Percentiles rank a stretch among this genome's conserved stretches.
Conservation (phyloP, 2,797 vertebrate species). For the Falco biarmicus region DNA sequence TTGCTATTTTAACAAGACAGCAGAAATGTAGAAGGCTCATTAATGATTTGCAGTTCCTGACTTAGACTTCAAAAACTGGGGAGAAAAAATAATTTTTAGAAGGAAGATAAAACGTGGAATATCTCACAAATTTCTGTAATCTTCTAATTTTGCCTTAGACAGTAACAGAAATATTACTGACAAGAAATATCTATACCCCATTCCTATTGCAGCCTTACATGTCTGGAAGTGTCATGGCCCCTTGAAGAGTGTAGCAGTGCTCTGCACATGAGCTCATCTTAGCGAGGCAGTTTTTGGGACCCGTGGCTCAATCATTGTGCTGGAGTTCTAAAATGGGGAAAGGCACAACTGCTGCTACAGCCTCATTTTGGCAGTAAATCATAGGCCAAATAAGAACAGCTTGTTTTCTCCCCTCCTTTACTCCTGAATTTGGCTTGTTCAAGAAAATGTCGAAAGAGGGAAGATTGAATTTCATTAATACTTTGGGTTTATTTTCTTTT, state of each 20-base stretch:
- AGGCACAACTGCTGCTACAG: background rate
- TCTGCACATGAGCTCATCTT: background rate
- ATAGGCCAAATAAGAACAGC: background rate
- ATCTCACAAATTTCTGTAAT: background rate
- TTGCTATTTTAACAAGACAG: slow-evolving; percentile 34
- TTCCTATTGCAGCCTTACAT: background rate
- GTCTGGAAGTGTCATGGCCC: background rate
- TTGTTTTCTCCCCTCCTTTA: background rate
- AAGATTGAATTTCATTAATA: background rate
- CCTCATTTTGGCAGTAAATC: background rate
- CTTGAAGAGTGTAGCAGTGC: background rate
- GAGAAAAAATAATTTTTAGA: background rate
- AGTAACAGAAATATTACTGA: background rate
- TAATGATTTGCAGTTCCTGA: slow-evolving; percentile 21
- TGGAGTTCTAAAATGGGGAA: background rate
- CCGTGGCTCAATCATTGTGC: background rate
- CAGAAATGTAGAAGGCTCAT: background rate
- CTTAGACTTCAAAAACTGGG: background rate
- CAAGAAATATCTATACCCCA: background rate
- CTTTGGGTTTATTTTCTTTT: background rate
- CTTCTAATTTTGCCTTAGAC: slow-evolving; percentile 21
- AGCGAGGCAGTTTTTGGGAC: background rate
- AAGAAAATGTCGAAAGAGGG: background rate
- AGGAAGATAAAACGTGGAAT: background rate
- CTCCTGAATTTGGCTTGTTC: background rate